These are phyloP conservation scores for Cotesia vestalis DNA, from an alignment of 1,140 invertebrate genomes.

Conservation along the genomic window DNA sequence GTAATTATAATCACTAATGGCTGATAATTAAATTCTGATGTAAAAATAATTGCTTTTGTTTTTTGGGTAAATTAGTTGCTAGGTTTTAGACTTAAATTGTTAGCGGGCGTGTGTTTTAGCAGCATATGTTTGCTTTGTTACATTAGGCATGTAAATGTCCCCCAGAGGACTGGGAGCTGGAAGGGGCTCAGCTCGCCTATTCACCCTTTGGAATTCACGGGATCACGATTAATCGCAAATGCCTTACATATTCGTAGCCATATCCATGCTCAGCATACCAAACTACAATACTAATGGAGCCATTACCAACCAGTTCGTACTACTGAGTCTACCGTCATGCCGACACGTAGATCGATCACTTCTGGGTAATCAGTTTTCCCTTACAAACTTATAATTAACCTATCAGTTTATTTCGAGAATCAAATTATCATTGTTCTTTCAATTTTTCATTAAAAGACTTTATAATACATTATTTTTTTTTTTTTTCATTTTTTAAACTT, in stretches of 20 bases:
- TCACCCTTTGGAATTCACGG: conserved; percentile 41
- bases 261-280: conserved; percentile 49
- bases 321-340: not conserved
- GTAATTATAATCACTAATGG: too few relatives aligned
- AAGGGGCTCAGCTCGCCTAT: not conserved
- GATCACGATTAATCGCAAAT: conserved; percentile 52
- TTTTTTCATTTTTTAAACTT: too few relatives aligned
- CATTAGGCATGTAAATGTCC: conserved; percentile 14
- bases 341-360: conserved; percentile 52
- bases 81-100: too few relatives aligned
- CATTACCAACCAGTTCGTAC: conserved; percentile 39
- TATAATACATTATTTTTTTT: too few relatives aligned
- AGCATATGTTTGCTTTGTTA: too few relatives aligned
- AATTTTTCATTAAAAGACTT: too few relatives aligned
- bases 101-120: too few relatives aligned
- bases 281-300: conserved; percentile 48
- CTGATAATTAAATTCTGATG: too few relatives aligned
- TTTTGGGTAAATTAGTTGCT: too few relatives aligned
- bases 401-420: too few relatives aligned
- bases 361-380: conserved; percentile 50
- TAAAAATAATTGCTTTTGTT: too few relatives aligned
- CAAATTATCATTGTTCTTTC: too few relatives aligned
- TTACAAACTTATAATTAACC: conserved; percentile 30
- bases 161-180: not conserved
- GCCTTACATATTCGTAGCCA: conserved; percentile 55